Base-by-base conservation (phyloP, 2,113 vertebrate genomes). In the Sylvietta virens region DNA sequence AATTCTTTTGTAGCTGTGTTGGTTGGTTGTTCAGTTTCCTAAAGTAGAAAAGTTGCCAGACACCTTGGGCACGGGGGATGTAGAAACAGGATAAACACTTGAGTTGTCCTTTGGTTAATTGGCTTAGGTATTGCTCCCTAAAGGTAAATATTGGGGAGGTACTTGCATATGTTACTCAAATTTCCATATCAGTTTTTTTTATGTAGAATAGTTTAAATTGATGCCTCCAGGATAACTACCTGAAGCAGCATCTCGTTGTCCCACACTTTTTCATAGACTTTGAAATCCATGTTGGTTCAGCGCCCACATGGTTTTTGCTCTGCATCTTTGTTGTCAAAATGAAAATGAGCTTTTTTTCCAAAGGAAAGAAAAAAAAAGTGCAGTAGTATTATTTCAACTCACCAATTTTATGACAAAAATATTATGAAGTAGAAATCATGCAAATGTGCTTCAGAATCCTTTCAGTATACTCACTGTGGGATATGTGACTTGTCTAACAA, bases 221-320 rank as follows among this genome's bases (percentile, higher is more conserved):
- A 18, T 66, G 21, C 15, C 16, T 76, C 61, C 17, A 27, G 35
- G 16, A 26, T 67, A 92, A 35, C 15, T 71, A n/a, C 17, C 33
- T 71, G n/a, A 72, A 72, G 31, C 27, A n/a, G 50, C 27, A 3
- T 51, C 31, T 67, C 84, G 13, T 73, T 45, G 10, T 70, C 0
- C 0, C 18, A 6, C 0, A 0, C 11, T 23, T 73, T 80, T 33
- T 76, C 8, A 4, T 48, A 57, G 28, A 37, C 16, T 76, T 92
- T 35, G 15, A 67, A 85, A 51, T 81, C 14, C 2, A 4, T 50
- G 16, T 78, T 1, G 5, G 3, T 65, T 40, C 50, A 51, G 51
- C 2, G 3, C 3, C 3, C 39, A 8, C 0, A 0, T 53, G 30
- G 15, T 35, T 70, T 86, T 83, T 86, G 20, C 39, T 84, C 42